Evolutionary conservation across 1,140 invertebrate genomes (phyloP), one percentile per base, ranked within the genome.

Genomic region (Drosophila chauvacae): DNA sequence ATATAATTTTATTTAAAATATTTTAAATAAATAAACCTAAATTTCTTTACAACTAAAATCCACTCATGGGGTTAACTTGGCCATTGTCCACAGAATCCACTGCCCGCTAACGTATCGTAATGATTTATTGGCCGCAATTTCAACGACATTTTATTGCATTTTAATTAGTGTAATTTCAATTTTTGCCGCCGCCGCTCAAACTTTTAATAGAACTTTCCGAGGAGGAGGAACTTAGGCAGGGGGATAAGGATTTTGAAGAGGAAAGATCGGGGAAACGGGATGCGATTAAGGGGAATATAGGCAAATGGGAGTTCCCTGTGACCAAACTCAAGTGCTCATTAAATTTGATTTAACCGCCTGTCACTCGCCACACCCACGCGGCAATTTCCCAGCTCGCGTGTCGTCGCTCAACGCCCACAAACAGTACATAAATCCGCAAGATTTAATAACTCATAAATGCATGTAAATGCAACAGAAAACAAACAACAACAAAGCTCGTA

Each of bases 91-190:
- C 51, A 42, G 44, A 37, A 13, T 33, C 42, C 37, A 18, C 14
- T 18, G 14, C 28, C 56, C 37, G 14, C 39, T 42, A 23, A 23
- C 23, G 23, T 23, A 23, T 73, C 81, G 42, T 88, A 84, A 90
- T 90, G 85, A 88, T 88, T 88, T 88, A 88, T 90, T 83, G 77
- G 72, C 77, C 77, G 85, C 85, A 85, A 88, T 88, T 79, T 48
- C 78, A 70, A 61, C 37, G 66, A 81, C 81, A 88, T 90, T 88
- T 88, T 88, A 88, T 88, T 88, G 85, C 84, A 88, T 88, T 88
- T 88, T 88, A 88, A 88, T 88, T 88, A 88, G 84, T 81, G 85
- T 81, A 88, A 88, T 88, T 90, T 90, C 84, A 87, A 84, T 87
- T 90, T 80, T 79, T 77, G 60, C 69, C 69, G 69, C 69, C 30